phyloP scores from a whole-genome alignment of 2,888 invertebrate species.

The Oscheius sp. region DNA sequence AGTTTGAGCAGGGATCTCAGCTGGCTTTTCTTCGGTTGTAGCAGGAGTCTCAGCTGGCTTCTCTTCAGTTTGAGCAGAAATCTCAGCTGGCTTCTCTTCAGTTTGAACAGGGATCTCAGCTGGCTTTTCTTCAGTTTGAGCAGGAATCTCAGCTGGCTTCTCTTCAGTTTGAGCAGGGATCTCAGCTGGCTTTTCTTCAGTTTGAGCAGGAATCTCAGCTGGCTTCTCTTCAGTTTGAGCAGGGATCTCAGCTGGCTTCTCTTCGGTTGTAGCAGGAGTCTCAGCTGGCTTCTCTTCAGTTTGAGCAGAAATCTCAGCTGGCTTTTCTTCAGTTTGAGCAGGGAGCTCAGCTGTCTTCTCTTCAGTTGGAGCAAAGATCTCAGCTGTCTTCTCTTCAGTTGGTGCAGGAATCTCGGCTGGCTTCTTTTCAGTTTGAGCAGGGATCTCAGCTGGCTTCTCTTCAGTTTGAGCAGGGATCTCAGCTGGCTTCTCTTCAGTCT shows the following conservation, averaged over 20 bases:
- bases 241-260: background rate
- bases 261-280: background rate
- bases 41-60: background rate
- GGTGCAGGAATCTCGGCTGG: too few species aligned
- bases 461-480: too few species aligned
- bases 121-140: background rate
- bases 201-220: background rate
- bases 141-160: background rate
- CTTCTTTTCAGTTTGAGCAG: too few species aligned
- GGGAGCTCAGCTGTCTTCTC: too few species aligned
- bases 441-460: too few species aligned
- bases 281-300: background rate
- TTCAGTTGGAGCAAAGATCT: too few species aligned
- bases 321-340: background rate
- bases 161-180: background rate
- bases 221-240: background rate
- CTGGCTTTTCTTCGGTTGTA: background rate
- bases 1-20: background rate
- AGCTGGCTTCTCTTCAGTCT: too few species aligned
- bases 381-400: too few species aligned
- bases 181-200: background rate
- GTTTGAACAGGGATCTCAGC: background rate
- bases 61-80: background rate
- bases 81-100: background rate
- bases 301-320: background rate